Percentiles rank a stretch among this genome's conserved stretches.
Evolutionary conservation across 2,888 invertebrate species (phyloP).

Genomic region (Octodonta nipae): DNA sequence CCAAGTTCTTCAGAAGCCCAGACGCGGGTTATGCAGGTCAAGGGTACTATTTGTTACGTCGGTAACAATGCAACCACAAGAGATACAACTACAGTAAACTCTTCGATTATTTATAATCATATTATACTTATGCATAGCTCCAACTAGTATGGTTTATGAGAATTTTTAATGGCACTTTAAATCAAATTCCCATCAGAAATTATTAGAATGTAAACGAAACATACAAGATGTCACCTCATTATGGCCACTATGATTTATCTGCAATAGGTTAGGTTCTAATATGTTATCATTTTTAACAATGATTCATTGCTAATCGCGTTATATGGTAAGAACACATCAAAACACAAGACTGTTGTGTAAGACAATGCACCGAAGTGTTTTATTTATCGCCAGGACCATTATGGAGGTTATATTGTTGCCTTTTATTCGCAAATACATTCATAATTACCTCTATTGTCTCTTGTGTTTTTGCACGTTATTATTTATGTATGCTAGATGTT

Average conservation of each 20-base stretch:
- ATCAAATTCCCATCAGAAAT: not conserved
- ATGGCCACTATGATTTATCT: not conserved
- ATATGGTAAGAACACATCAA: no score
- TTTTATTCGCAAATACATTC: no score
- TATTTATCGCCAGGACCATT: no score
- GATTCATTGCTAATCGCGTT: no score
- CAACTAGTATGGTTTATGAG: slow-evolving; percentile 11
- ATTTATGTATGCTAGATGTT: no score
- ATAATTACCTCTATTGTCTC: no score
- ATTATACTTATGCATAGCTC: slow-evolving; percentile 11
- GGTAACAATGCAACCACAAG: slow-evolving; percentile 22
- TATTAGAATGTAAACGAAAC: not conserved
- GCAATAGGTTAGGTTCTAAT: no score
- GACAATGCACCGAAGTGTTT: no score
- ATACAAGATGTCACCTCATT: not conserved
- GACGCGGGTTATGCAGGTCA: slow-evolving; percentile 22
- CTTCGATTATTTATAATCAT: slow-evolving; percentile 20
- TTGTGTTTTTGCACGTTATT: no score
- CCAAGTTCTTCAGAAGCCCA: slow-evolving; percentile 18
- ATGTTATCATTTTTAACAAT: no score
- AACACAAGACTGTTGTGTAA: no score
- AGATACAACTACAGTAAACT: slow-evolving; percentile 16
- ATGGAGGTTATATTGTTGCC: no score
- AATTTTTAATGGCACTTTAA: not conserved
- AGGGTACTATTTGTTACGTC: slow-evolving; percentile 22